Conservation (phyloP, 2,797 vertebrate genomes). For the Micropoecilia bifurca region DNA sequence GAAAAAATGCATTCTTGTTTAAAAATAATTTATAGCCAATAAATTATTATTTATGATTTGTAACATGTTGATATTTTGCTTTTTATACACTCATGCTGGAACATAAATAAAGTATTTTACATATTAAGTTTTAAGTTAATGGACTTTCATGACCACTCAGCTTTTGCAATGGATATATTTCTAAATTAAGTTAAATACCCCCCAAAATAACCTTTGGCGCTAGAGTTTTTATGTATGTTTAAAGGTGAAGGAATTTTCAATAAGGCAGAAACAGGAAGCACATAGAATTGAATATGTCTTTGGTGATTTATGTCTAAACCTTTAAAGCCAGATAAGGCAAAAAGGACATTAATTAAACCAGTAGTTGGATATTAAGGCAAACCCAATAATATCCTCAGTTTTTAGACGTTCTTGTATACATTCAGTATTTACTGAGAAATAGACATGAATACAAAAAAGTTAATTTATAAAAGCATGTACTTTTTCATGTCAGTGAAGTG, state of each 20-base stretch:
- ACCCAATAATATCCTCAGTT: not conserved
- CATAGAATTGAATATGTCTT: slow-evolving; percentile 3
- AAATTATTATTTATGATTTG: not conserved
- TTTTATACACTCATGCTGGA: not conserved
- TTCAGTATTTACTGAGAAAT: not conserved
- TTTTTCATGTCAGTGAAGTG: not conserved
- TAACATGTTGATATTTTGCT: not conserved
- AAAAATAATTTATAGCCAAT: not conserved
- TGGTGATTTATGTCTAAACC: not conserved
- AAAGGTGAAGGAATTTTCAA: not conserved
- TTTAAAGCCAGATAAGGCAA: not conserved
- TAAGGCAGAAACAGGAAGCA: not conserved
- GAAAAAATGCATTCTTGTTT: not conserved
- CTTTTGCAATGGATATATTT: not conserved
- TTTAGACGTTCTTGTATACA: not conserved
- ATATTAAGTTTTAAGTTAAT: not conserved
- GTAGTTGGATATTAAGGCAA: not conserved
- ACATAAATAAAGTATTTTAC: not conserved
- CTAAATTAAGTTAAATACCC: too few species aligned
- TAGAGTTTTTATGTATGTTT: too few species aligned
- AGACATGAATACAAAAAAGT: not conserved
- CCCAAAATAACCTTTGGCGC: too few species aligned
- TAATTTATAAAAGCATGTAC: not conserved
- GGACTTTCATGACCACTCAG: not conserved
- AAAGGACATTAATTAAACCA: not conserved